Evolutionary conservation across 2,113 vertebrate species (phyloP), one percentile per base, ranked within the genome.

Genomic region (Otocyon megalotis): DNA sequence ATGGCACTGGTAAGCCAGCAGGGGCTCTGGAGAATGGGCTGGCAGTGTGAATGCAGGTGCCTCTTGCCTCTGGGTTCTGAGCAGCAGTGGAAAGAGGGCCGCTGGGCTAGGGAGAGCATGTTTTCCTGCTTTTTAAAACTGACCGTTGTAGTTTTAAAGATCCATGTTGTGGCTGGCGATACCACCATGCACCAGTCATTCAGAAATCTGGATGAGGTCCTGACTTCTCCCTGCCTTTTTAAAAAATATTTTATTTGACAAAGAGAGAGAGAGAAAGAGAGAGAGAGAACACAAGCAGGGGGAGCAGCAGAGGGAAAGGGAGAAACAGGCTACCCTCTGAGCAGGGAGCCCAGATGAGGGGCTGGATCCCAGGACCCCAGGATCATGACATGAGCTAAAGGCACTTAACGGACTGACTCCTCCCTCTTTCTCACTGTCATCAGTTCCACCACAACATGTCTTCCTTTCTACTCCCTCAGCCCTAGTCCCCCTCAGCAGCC

Each of bases 381-480:
- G 43, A 43, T 43, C 43, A 43, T 43, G 43, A 43, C 43, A 5
- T 43, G 43, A 43, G 43, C 43, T 43, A 43, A 43, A 43, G 43
- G 43, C 43, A 43, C 43, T 43, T 43, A 43, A 43, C 43, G 5
- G 43, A 7, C 82, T 3, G 12, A 65, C 9, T 9, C 15, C 24
- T 32, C 3, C 3, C 20, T 79, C 13, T 10, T 87, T 37, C 62
- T 30, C 13, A 11, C 5, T 13, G 30, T 30, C 8, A 2, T n/a
- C 13, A 6, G 19, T 20, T 54, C 53, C 11, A n/a, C 32, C n/a
- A 22, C 0, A 0, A 19, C 71, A 22, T 0, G 0, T 32, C n/a
- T 20, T 81, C 50, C 43, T 26, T 58, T 58, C 63, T 15, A 8
- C n/a, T 17, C 9, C 43, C 19, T 17, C 86, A 12, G 20, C 30